These are phyloP conservation scores for Augiades crinisus DNA, from an alignment of 2,888 invertebrate genomes.

Conservation along the genomic window DNA sequence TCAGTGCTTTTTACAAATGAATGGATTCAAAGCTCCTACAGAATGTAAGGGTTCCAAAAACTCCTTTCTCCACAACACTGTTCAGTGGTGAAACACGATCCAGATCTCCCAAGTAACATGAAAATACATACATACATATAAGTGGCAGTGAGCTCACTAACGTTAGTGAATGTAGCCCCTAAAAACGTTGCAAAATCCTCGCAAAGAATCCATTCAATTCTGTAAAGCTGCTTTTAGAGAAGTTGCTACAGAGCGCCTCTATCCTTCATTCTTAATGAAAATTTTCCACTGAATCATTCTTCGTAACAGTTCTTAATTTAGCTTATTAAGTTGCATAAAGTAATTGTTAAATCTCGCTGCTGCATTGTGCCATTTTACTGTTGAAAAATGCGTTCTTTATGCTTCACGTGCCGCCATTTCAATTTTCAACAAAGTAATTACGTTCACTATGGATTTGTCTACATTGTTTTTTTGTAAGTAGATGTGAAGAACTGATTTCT, in stretches of 20 bases:
- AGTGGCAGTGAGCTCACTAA: not conserved
- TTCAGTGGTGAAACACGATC: too few relatives aligned
- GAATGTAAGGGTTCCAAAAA: too few relatives aligned
- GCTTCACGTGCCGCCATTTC: conserved; percentile 1
- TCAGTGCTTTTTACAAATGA: too few relatives aligned
- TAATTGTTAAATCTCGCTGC: conserved; percentile 8
- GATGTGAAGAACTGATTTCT: too few relatives aligned
- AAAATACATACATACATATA: not conserved
- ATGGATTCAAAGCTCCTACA: too few relatives aligned
- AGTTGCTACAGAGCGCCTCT: conserved; percentile 4
- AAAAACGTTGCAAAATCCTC: not conserved
- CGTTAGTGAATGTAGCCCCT: not conserved
- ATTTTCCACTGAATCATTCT: conserved; percentile 15
- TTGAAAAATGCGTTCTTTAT: conserved; percentile 9
- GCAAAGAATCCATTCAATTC: conserved; percentile 11
- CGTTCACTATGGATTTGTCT: too few relatives aligned
- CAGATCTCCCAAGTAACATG: not conserved
- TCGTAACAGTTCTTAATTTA: conserved; percentile 15
- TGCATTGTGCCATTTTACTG: conserved; percentile 3
- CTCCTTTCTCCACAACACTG: too few relatives aligned
- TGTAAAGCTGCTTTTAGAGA: conserved; percentile 7
- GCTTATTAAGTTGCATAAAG: conserved; percentile 15
- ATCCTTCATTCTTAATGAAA: conserved; percentile 19
- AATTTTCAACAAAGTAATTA: not conserved
- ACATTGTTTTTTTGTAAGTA: too few relatives aligned